Percentiles rank a stretch among this genome's conserved stretches.
Conservation (phyloP, 2,113 vertebrate genomes). For the Megaptera novaeangliae region DNA sequence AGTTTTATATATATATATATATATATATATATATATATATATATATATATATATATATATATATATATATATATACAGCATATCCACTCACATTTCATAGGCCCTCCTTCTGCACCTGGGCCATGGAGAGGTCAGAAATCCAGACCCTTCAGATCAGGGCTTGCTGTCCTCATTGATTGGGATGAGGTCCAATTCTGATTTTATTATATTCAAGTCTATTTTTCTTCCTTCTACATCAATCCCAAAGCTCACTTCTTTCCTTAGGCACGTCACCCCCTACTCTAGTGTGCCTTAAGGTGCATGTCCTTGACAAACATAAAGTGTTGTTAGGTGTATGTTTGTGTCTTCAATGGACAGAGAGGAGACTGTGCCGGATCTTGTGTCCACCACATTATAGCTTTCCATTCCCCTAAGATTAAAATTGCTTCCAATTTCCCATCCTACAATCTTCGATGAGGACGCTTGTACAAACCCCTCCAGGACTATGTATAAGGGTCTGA, state of each 20-base stretch:
- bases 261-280: no score
- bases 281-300: background rate
- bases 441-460: background rate
- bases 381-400: background rate
- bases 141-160: background rate
- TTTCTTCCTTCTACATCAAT: background rate
- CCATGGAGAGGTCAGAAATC: background rate
- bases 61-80: background rate
- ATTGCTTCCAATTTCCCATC: background rate
- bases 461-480: background rate
- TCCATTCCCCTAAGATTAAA: background rate
- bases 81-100: background rate
- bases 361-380: background rate
- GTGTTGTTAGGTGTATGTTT: no score
- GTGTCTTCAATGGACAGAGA: background rate
- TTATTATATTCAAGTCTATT: background rate
- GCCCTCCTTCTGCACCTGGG: background rate
- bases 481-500: no score
- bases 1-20: no score
- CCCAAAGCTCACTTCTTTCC: background rate
- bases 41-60: background rate
- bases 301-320: background rate
- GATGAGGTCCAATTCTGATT: background rate
- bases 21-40: background rate
- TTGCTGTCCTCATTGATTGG: background rate